Evolutionary conservation across 2,797 vertebrate genomes (phyloP).

Genomic region (Phoxinus dragarum): DNA sequence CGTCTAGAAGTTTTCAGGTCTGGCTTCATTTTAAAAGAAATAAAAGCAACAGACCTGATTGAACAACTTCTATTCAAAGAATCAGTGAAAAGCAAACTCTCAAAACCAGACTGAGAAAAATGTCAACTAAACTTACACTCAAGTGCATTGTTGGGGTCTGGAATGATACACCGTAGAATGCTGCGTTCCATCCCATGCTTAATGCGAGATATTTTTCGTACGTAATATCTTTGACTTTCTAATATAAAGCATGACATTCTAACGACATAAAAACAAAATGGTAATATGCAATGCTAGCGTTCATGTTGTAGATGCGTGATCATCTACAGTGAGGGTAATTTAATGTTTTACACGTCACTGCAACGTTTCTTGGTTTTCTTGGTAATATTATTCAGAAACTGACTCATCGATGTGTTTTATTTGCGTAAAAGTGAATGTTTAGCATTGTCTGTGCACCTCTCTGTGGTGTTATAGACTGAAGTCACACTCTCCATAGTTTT

Average conservation of each 20-base stretch:
- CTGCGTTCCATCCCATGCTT: neutral
- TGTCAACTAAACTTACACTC: neutral
- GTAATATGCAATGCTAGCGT: neutral
- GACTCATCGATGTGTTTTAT: too few relatives aligned
- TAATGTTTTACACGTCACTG: neutral
- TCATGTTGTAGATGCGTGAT: neutral
- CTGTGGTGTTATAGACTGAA: neutral
- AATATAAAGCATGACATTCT: neutral
- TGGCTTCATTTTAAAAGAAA: constrained; percentile 7
- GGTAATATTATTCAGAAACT: neutral
- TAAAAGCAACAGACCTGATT: neutral
- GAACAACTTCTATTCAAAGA: neutral
- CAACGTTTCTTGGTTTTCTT: neutral
- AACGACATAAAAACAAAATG: neutral
- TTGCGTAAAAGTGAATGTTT: neutral
- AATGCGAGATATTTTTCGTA: neutral
- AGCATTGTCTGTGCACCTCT: neutral
- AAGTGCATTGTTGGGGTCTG: constrained; percentile 39
- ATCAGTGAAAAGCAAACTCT: constrained; percentile 17
- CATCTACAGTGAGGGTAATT: neutral
- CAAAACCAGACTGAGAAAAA: constrained; percentile 19
- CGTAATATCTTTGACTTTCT: neutral
- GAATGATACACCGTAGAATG: constrained; percentile 17
- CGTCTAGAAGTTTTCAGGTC: neutral
- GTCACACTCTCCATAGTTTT: neutral